Evolutionary conservation across 64 coral and sea anemone genomes (phyloP).

Genomic region (Exaiptasia diaphana): DNA sequence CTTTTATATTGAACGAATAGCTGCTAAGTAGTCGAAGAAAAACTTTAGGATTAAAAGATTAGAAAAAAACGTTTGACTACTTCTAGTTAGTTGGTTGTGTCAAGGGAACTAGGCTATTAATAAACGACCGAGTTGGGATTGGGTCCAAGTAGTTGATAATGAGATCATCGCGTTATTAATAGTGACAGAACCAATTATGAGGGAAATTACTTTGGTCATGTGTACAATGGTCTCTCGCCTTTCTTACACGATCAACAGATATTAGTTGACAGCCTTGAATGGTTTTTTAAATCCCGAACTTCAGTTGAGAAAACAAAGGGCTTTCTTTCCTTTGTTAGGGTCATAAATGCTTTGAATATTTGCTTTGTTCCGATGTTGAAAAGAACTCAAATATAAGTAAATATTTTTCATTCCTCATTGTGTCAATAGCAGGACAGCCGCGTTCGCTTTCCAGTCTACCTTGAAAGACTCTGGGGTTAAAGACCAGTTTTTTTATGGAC

Average conservation of each 20-base stretch:
- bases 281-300: slow-evolving; percentile 88
- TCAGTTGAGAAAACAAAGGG: slow-evolving; percentile 88
- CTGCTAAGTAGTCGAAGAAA: no score
- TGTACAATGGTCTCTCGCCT: slow-evolving; percentile 66
- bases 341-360: slow-evolving; percentile 87
- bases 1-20: no score
- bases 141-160: background rate
- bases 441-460: no score
- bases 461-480: no score
- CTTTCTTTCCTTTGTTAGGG: slow-evolving; percentile 71
- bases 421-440: slow-evolving; percentile 76
- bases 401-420: slow-evolving; percentile 95
- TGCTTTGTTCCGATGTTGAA: slow-evolving; percentile 92
- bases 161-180: slow-evolving; percentile 1
- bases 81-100: no score
- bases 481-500: no score
- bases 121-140: no score
- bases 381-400: slow-evolving; percentile 77
- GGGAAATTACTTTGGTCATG: slow-evolving; percentile 65
- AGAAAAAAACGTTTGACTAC: no score
- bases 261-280: slow-evolving; percentile 85
- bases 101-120: no score
- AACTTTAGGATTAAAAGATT: no score
- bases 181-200: slow-evolving; percentile 68
- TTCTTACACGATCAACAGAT: slow-evolving; percentile 80